These are phyloP conservation scores for Tenthredo amoena DNA, from an alignment of 2,888 invertebrate genomes.

Conservation along the genomic window DNA sequence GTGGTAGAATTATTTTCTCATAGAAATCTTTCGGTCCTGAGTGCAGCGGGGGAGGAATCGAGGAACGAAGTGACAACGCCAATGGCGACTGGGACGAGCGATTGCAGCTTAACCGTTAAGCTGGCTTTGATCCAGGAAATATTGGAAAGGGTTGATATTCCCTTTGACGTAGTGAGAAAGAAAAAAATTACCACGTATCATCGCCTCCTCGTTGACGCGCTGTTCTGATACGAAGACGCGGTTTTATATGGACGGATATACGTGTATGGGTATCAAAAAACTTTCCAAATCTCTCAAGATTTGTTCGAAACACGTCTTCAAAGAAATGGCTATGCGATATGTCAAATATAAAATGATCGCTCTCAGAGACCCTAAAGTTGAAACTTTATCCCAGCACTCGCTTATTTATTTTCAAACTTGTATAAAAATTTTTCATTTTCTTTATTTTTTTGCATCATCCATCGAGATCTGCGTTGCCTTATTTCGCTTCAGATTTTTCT, in stretches of 20 bases:
- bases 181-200: slow-evolving; percentile 16
- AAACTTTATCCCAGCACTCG: not conserved
- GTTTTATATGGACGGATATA: not conserved
- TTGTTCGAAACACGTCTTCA: slow-evolving; percentile 26
- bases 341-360: slow-evolving; percentile 25
- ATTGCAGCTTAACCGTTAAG: slow-evolving; percentile 41
- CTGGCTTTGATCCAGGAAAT: slow-evolving; percentile 47
- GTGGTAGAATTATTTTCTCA: not conserved
- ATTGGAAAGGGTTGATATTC: slow-evolving; percentile 45
- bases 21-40: not conserved
- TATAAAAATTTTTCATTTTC: not conserved
- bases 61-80: not conserved
- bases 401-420: slow-evolving; percentile 11
- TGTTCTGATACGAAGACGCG: not conserved
- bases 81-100: slow-evolving; percentile 32
- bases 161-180: not conserved
- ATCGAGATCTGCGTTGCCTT: not conserved
- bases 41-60: not conserved
- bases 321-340: slow-evolving; percentile 11
- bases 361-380: not conserved
- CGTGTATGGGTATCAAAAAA: not conserved
- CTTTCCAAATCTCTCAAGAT: not conserved
- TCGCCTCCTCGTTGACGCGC: not conserved
- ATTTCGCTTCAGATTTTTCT: not conserved
- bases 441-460: not conserved